These are phyloP conservation scores for Psilopsiagon aurifrons DNA, from an alignment of 2,113 vertebrate species.

Conservation along the genomic window DNA sequence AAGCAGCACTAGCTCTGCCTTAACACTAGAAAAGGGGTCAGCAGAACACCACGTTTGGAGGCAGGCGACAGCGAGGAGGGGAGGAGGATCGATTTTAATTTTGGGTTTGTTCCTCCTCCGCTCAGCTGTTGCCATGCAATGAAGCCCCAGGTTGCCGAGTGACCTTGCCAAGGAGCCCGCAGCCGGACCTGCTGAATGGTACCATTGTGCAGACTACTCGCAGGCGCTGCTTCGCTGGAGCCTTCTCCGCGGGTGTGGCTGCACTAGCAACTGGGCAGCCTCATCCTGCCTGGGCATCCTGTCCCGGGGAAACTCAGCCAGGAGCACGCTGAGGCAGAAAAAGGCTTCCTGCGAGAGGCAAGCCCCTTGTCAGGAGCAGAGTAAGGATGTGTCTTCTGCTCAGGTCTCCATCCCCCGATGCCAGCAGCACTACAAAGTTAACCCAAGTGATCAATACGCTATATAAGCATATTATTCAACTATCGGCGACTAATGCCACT, in stretches of 20 bases:
- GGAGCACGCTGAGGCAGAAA: constrained; percentile 36
- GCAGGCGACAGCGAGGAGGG: background rate
- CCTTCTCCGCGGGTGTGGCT: constrained; percentile 60
- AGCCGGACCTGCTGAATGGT: constrained; percentile 63
- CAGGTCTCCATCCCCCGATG: constrained; percentile 33
- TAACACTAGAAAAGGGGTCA: background rate
- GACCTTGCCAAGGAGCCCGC: constrained; percentile 72
- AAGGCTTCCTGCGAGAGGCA: constrained; percentile 60
- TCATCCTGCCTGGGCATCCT: constrained; percentile 40
- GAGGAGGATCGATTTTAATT: constrained; percentile 21
- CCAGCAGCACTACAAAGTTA: constrained; percentile 72
- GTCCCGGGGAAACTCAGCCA: constrained; percentile 68
- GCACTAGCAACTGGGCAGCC: constrained; percentile 42
- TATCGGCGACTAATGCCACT: constrained; percentile 76
- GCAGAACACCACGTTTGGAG: background rate
- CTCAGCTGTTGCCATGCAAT: constrained; percentile 49
- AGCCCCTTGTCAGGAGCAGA: constrained; percentile 60
- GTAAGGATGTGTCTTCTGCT: constrained; percentile 24
- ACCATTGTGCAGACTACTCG: constrained; percentile 55
- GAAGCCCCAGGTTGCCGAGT: constrained; percentile 56
- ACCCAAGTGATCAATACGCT: constrained; percentile 57
- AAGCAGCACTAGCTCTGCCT: constrained; percentile 2
- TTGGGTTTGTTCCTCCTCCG: constrained; percentile 54
- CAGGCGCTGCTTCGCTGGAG: constrained; percentile 48
- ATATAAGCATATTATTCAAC: constrained; percentile 64